phyloP scores from a whole-genome alignment of 2,797 vertebrate genomes.

The Propithecus deckenii region DNA sequence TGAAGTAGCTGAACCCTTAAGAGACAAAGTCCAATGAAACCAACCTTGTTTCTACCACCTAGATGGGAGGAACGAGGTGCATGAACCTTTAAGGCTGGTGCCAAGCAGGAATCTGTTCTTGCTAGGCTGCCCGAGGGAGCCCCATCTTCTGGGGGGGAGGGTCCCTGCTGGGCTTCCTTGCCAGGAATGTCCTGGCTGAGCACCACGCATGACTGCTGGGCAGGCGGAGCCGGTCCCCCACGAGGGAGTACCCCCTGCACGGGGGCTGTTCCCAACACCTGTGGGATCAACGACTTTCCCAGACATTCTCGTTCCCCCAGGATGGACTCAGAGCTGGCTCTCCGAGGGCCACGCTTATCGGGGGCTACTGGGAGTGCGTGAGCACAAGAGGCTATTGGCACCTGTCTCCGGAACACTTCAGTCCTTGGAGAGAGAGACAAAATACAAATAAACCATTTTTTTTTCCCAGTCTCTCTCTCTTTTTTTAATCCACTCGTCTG shows the following conservation, averaged over 20 bases:
- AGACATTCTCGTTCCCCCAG: background rate
- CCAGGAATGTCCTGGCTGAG: background rate
- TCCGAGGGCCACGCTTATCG: background rate
- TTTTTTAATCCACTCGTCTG: background rate
- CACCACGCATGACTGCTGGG: fast-evolving
- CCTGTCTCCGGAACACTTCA: background rate
- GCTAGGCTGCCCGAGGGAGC: background rate
- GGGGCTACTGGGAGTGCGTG: background rate
- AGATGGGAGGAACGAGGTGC: background rate
- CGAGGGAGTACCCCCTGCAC: fast-evolving
- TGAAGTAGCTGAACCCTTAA: background rate
- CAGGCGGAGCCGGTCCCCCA: fast-evolving
- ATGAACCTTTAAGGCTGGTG: background rate
- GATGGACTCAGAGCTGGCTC: background rate
- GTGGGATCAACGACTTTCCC: fast-evolving
- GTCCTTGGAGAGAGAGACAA: background rate
- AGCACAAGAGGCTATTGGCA: background rate
- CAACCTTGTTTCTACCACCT: background rate
- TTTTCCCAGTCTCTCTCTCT: background rate
- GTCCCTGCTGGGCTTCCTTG: background rate
- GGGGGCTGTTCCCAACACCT: background rate
- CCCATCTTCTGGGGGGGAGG: background rate
- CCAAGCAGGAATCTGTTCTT: background rate
- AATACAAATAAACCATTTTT: background rate
- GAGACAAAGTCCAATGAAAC: background rate